Evolutionary conservation across 2,888 invertebrate species (phyloP), one percentile per base, ranked within the genome.

Genomic region (Schrankia costaestrigalis): DNA sequence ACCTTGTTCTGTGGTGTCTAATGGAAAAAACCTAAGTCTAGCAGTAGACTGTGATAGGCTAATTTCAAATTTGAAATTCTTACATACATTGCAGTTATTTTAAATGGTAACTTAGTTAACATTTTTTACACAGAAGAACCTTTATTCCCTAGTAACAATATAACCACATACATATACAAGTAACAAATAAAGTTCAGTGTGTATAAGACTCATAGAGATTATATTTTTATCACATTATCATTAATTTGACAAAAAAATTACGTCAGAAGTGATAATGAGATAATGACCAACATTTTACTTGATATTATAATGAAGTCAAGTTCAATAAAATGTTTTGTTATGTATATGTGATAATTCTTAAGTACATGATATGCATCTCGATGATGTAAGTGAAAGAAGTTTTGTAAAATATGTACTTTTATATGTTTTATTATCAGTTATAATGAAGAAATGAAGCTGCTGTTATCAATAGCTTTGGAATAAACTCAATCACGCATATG

Each of bases 201-300:
- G 11, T 43, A 41, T 7, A 56, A 66, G 54, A 71, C 67, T 65
- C n/a, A 63, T 57, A 59, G 41, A 63, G 62, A 67, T 66, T 57
- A 60, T 7, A 38, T 63, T 56, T 56, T 72, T 77, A 73, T 77
- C 71, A 71, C n/a, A n/a, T 21, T 61, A 67, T 64, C 57, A 54
- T 35, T n/a, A n/a, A n/a, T n/a, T 53, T 45, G 28, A 44, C 38
- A 56, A 52, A 59, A 52, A 46, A 48, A 57, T 62, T 58, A 58
- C 59, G 63, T 70, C 68, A 63, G n/a, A n/a, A n/a, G n/a, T n/a
- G n/a, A n/a, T 38, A 19, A 15, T 32, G 35, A 71, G 72, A 75
- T 71, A 74, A 67, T 72, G 69, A 65, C 56, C 57, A 60, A 56
- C 42, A 50, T 54, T 47, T 56, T 46, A 44, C 57, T 54, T 58